A percentile compares a stretch with the other conserved stretches of the same genome.
These are phyloP conservation scores for Osmoderma eremita DNA, from an alignment of 2,888 invertebrate genomes.

Conservation along the genomic window DNA sequence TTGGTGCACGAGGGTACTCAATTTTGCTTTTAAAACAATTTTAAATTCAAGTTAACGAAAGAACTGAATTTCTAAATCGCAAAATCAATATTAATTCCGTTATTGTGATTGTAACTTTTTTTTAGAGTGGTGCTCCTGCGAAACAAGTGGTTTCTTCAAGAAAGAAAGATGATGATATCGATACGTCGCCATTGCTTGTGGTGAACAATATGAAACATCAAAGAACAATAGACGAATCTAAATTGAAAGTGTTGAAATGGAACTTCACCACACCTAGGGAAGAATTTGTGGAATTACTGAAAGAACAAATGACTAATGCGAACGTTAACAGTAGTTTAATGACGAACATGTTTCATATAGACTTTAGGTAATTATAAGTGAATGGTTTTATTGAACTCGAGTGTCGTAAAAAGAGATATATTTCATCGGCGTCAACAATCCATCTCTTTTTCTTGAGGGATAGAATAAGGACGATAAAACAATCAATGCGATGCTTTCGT, in stretches of 20 bases:
- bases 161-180: slow-evolving; percentile 89
- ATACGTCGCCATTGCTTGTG: slow-evolving; percentile 80
- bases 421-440: too few species aligned
- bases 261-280: slow-evolving; percentile 92
- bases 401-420: too few species aligned
- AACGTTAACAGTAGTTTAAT: slow-evolving; percentile 88
- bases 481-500: too few species aligned
- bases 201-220: slow-evolving; percentile 91
- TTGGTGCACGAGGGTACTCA: too few species aligned
- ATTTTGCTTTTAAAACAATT: too few species aligned
- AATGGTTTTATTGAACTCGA: too few species aligned
- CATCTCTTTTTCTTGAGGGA: too few species aligned
- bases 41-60: not conserved
- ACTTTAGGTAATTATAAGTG: slow-evolving; percentile 74
- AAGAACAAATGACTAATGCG: slow-evolving; percentile 89
- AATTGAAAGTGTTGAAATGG: slow-evolving; percentile 93
- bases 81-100: too few species aligned
- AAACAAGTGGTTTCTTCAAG: slow-evolving; percentile 65
- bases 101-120: not conserved
- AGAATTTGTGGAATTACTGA: slow-evolving; percentile 92
- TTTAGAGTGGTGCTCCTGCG: slow-evolving; percentile 46
- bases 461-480: too few species aligned
- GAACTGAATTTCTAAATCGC: too few species aligned
- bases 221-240: slow-evolving; percentile 92
- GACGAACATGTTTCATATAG: slow-evolving; percentile 92